Evolutionary conservation across 1,140 invertebrate genomes (phyloP), one percentile per base, ranked within the genome.

Genomic region (Drosophila bifasciata): DNA sequence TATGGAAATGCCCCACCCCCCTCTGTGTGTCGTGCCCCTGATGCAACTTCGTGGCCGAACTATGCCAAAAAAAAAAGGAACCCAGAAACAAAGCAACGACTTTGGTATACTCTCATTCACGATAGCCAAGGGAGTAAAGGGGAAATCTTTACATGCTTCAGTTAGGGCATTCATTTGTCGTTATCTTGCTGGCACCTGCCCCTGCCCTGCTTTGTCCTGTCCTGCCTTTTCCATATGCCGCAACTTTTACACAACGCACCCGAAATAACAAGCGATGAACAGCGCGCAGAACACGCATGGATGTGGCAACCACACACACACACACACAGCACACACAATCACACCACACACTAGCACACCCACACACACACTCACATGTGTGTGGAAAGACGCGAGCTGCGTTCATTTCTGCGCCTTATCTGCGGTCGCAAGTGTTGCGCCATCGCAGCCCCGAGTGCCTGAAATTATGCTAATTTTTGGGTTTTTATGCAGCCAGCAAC

Each of bases 401-500:
- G 81, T 77, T 86, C 81, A 81, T 85, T 86, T 80, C n/a, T 85
- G 57, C 81, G 81, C 73, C 81, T 85, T 85, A 85, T 85, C 81
- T 86, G 77, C 62, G 63, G 70, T 67, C 62, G 81, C 81, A 86
- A 86, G 77, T 85, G 81, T 63, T 67, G 68, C 77, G 72, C 72
- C 71, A 79, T 77, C 73, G 60, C 67, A 48, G 79, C 73, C 73
- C 58, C 46, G 78, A 81, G 73, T 71, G 63, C 70, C 75, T 77
- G 77, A 85, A 81, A 85, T 86, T 85, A 85, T 85, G 81, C 81
- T 86, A 85, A 86, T 85, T 85, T 81, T 73, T 81, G 67, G 73
- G 73, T 70, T 80, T 85, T 86, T 81, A 80, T 85, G 81, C 73
- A 77, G 56, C 66, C 62, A 60, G 69, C 56, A 32, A 50, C 25